Percentiles rank a stretch among this genome's conserved stretches.
Conservation (phyloP, 2,113 vertebrate genomes). For the Peromyscus leucopus region DNA sequence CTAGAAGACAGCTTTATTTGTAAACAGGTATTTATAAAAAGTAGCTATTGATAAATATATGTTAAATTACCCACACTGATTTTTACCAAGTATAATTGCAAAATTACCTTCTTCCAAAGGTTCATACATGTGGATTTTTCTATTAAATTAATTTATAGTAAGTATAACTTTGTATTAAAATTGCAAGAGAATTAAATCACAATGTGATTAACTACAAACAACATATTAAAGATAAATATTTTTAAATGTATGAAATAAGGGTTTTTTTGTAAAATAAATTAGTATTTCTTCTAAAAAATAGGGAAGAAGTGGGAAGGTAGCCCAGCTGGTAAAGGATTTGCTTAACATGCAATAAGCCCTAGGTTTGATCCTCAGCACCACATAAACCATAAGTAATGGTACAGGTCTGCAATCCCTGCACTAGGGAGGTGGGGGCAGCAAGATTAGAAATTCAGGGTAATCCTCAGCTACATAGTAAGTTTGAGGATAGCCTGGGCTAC, state of each 20-base stretch:
- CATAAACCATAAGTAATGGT: background rate
- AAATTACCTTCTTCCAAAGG: constrained; percentile 12
- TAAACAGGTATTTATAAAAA: constrained; percentile 6
- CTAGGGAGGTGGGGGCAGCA: background rate
- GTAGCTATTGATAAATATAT: background rate
- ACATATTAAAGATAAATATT: background rate
- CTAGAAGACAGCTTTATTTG: background rate
- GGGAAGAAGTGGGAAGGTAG: background rate
- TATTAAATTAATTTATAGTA: constrained; percentile 31
- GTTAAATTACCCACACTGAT: constrained; percentile 11
- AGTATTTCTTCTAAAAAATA: background rate
- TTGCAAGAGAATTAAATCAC: constrained; percentile 11
- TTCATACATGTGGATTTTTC: constrained; percentile 25
- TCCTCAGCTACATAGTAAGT: background rate
- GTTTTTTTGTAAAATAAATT: background rate
- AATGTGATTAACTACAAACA: background rate
- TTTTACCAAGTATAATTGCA: background rate
- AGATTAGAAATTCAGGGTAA: background rate
- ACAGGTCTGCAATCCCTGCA: background rate
- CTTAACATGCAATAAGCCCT: background rate
- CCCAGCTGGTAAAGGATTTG: background rate
- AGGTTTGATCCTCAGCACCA: background rate
- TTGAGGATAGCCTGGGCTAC: background rate
- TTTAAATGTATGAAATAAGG: constrained; percentile 25
- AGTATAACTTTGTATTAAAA: constrained; percentile 44